Percentiles rank a stretch among this genome's conserved stretches.
Conservation (phyloP, 2,113 vertebrate genomes). For the Myiozetetes cayanensis region DNA sequence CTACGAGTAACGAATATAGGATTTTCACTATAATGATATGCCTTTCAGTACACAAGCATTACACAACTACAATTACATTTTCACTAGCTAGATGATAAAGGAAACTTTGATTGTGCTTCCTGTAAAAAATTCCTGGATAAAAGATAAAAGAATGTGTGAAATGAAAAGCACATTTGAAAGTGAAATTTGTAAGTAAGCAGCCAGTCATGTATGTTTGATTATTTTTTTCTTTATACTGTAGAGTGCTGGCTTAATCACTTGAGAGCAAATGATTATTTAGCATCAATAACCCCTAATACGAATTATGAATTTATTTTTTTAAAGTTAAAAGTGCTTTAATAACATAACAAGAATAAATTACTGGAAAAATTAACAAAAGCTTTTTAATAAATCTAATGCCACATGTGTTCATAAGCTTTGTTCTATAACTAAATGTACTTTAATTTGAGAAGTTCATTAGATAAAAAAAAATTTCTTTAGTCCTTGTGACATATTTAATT, state of each 20-base stretch:
- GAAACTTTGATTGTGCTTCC: background rate
- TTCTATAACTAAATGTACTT: background rate
- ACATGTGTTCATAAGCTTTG: background rate
- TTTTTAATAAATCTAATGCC: background rate
- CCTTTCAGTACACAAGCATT: background rate
- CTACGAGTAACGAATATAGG: background rate
- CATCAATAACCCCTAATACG: background rate
- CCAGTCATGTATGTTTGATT: background rate
- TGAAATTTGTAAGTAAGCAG: background rate
- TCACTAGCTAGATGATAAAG: background rate
- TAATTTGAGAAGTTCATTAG: background rate
- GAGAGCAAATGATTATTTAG: slow-evolving; percentile 7
- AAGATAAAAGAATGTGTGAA: background rate
- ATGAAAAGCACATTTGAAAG: background rate
- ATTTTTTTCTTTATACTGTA: background rate
- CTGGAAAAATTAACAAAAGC: background rate
- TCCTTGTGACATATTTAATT: background rate
- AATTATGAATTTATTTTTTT: background rate
- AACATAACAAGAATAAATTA: background rate
- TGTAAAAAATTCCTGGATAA: background rate
- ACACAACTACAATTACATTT: background rate
- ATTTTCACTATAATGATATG: background rate
- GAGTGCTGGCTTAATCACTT: background rate
- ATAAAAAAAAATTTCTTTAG: background rate
- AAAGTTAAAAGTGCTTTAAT: background rate